A percentile compares a stretch with the other conserved stretches of the same genome.
Evolutionary conservation across 2,888 invertebrate genomes (phyloP).

Genomic region (Synanthedon tipuliformis): DNA sequence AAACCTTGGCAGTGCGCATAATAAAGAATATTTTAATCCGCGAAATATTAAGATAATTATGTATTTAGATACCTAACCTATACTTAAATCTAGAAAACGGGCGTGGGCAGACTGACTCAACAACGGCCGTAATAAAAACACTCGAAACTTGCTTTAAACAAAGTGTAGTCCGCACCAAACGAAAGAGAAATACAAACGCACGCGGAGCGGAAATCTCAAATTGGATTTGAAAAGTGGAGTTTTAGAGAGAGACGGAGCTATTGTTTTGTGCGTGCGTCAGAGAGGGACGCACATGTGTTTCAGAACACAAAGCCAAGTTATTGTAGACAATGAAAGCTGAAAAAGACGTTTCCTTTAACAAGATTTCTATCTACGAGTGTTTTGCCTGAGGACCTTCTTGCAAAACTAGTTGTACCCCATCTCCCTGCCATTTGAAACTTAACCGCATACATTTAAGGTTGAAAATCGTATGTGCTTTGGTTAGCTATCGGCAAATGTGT

Average conservation of each 20-base stretch:
- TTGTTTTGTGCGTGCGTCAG: slow-evolving; percentile 11
- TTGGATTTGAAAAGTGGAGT: slow-evolving; percentile 43
- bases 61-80: too few species aligned
- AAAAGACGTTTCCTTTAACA: slow-evolving; percentile 68
- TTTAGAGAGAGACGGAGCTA: slow-evolving; percentile 23
- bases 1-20: too few species aligned
- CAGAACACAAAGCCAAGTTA: slow-evolving; percentile 59
- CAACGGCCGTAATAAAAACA: slow-evolving; percentile 3
- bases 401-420: slow-evolving; percentile 12
- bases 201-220: slow-evolving; percentile 48
- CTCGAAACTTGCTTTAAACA: slow-evolving; percentile 7
- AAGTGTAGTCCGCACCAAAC: slow-evolving; percentile 23
- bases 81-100: too few species aligned
- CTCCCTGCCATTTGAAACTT: slow-evolving; percentile 1
- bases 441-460: slow-evolving; percentile 6
- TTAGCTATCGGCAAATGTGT: slow-evolving; percentile 5
- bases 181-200: slow-evolving; percentile 26
- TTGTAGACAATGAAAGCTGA: slow-evolving; percentile 67
- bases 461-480: slow-evolving; percentile 5
- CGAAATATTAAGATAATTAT: too few species aligned
- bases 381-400: slow-evolving; percentile 44
- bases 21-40: too few species aligned
- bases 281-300: slow-evolving; percentile 27
- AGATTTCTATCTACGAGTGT: slow-evolving; percentile 63
- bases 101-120: background rate